phyloP scores from a whole-genome alignment of 2,888 invertebrate genomes.

The Epirrita christyi region DNA sequence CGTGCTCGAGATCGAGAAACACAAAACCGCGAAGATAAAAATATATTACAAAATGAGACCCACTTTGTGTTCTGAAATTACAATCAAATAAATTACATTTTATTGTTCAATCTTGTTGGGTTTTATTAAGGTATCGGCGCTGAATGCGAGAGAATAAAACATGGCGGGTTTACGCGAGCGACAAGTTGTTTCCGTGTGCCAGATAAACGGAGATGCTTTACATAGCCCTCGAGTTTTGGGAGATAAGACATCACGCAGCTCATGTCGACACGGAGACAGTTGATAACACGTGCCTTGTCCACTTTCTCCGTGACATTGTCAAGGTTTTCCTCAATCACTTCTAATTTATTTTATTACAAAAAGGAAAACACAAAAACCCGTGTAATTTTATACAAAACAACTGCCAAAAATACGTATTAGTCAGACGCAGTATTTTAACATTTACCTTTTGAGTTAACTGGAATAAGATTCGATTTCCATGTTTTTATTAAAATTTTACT shows the following conservation, averaged over 20 bases:
- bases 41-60: constrained; percentile 83
- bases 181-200: constrained; percentile 69
- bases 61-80: constrained; percentile 85
- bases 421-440: constrained; percentile 23
- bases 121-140: constrained; percentile 84
- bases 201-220: constrained; percentile 71
- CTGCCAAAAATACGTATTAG: constrained; percentile 18
- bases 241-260: constrained; percentile 72
- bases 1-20: constrained; percentile 74
- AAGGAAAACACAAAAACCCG: constrained; percentile 18
- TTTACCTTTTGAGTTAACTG: constrained; percentile 20
- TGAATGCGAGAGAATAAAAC: constrained; percentile 80
- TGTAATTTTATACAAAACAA: constrained; percentile 22
- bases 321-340: constrained; percentile 39
- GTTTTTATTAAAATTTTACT: constrained; percentile 21
- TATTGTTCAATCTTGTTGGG: constrained; percentile 85
- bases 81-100: constrained; percentile 85
- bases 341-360: constrained; percentile 17
- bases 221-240: constrained; percentile 70
- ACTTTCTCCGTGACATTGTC: constrained; percentile 51
- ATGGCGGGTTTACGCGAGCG: constrained; percentile 79
- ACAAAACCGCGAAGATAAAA: constrained; percentile 83
- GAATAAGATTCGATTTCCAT: constrained; percentile 13
- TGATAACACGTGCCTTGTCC: constrained; percentile 52
- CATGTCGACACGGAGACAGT: constrained; percentile 64